Evolutionary conservation across 2,888 invertebrate species (phyloP).

Genomic region (Chironomus tentans): DNA sequence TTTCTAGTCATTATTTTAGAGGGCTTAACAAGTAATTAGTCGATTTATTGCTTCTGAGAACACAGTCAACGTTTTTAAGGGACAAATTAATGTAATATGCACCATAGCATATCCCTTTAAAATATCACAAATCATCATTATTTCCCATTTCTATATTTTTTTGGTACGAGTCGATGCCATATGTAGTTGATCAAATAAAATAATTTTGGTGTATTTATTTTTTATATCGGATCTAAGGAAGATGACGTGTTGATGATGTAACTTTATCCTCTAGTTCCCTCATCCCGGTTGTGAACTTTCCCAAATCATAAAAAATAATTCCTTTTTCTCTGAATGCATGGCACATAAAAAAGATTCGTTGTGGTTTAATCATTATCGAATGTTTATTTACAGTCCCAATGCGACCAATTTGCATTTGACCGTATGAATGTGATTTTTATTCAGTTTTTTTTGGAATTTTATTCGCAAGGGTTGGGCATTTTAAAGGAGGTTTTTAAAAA

Average conservation of each 20-base stretch:
- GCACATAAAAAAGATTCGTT: background rate
- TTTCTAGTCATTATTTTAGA: background rate
- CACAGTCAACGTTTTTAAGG: background rate
- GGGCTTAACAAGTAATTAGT: constrained; percentile 18
- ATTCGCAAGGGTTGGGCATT: background rate
- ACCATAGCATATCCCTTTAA: background rate
- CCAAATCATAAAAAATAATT: background rate
- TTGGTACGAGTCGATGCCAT: background rate
- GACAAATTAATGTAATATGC: background rate
- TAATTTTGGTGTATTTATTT: background rate
- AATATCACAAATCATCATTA: background rate
- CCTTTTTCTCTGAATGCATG: background rate
- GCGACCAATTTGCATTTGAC: constrained; percentile 1
- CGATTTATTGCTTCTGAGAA: constrained; percentile 23
- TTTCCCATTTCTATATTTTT: background rate
- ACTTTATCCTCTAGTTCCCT: background rate
- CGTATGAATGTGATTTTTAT: background rate
- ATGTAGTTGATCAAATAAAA: background rate
- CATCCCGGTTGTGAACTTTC: background rate
- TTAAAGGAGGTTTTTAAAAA: no score
- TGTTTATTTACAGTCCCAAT: constrained; percentile 12
- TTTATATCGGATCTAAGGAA: background rate
- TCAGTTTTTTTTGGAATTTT: background rate
- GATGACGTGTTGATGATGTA: background rate
- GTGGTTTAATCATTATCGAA: background rate